phyloP scores from a whole-genome alignment of 1,140 invertebrate species.

The Tetragnatha versicolor region DNA sequence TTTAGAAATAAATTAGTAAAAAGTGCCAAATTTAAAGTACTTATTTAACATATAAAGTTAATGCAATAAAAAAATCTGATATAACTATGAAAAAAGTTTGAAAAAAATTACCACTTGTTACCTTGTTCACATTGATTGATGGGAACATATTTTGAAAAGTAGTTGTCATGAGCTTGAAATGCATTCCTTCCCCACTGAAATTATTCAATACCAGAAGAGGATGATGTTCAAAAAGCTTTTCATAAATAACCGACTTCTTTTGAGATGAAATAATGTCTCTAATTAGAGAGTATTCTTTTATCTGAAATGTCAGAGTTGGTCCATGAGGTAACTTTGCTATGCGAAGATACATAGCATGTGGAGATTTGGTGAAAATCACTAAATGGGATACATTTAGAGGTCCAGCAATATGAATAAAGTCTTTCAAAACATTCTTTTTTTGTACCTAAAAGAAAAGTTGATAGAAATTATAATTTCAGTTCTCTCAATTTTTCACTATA shows the following conservation, averaged over 20 bases:
- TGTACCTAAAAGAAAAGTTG: conserved; percentile 62
- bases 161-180: conserved; percentile 89
- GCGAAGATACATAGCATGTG: conserved; percentile 65
- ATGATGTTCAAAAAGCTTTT: conserved; percentile 75
- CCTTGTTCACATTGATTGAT: conserved; percentile 89
- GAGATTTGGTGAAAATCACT: conserved; percentile 68
- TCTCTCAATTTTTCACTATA: too few species aligned
- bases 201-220: conserved; percentile 94
- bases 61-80: too few species aligned
- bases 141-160: conserved; percentile 99
- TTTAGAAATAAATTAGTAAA: too few species aligned
- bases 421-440: conserved; percentile 69
- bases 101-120: too few species aligned
- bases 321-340: conserved; percentile 68
- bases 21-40: too few species aligned
- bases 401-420: conserved; percentile 69
- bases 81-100: too few species aligned
- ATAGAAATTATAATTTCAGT: too few species aligned
- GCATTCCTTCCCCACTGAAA: conserved; percentile 85
- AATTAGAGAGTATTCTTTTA: conserved; percentile 81
- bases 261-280: conserved; percentile 85
- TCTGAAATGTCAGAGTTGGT: conserved; percentile 80
- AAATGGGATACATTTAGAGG: conserved; percentile 70
- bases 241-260: conserved; percentile 75
- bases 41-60: too few species aligned